phyloP scores from a whole-genome alignment of 2,888 invertebrate species.

The Pristionchus arcanus region DNA sequence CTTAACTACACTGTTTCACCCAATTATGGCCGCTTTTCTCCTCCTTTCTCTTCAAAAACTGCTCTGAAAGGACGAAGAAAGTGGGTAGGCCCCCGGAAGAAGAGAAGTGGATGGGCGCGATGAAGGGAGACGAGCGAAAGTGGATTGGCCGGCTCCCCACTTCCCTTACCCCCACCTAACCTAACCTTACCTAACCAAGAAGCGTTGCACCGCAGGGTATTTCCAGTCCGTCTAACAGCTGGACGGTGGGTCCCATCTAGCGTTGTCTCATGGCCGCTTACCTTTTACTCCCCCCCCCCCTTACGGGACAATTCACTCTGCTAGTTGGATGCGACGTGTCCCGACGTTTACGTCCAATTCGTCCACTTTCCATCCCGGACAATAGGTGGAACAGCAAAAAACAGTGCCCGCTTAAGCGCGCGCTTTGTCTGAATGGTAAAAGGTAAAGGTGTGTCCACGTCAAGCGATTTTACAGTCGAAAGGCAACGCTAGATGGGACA shows the following conservation, averaged over 20 bases:
- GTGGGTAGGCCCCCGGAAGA: background rate
- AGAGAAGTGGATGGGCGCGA: background rate
- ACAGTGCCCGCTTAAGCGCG: background rate
- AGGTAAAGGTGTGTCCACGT: too few relatives aligned
- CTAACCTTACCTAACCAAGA: too few relatives aligned
- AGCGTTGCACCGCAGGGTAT: too few relatives aligned
- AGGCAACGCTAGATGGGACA: too few relatives aligned
- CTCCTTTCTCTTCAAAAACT: slow-evolving; percentile 10
- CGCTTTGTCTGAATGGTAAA: too few relatives aligned
- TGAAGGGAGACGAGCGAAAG: slow-evolving; percentile 26
- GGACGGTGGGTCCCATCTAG: too few relatives aligned
- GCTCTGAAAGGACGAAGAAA: slow-evolving; percentile 8
- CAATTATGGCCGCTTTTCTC: background rate
- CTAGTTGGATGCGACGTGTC: slow-evolving; percentile 31
- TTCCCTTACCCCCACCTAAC: background rate
- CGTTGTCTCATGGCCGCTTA: too few relatives aligned
- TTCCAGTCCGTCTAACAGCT: too few relatives aligned
- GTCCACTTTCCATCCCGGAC: background rate
- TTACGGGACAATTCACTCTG: background rate
- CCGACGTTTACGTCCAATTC: background rate
- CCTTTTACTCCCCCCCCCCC: background rate
- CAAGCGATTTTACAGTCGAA: too few relatives aligned
- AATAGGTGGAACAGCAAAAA: background rate
- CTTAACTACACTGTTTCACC: background rate
- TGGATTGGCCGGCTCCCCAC: background rate